Evolutionary conservation across 2,888 invertebrate species (phyloP), one percentile per base, ranked within the genome.

Genomic region (Seira ritae): DNA sequence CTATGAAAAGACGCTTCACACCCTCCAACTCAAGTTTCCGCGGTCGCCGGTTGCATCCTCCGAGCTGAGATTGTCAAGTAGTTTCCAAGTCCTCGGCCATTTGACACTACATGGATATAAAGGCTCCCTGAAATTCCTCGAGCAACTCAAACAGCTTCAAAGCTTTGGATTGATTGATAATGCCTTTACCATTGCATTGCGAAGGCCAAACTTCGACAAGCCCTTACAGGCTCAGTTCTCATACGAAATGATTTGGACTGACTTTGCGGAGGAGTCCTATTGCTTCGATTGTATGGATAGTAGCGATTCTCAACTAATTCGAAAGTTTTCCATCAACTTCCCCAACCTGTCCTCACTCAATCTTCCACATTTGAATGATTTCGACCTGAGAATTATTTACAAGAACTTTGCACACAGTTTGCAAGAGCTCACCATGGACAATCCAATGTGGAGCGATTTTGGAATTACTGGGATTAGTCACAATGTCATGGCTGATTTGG

Each of bases 391-490:
- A 42, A 69, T 80, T 22, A 80, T 80, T 23, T 80, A 80, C 62
- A n/a, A 50, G 0, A 69, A 55, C 4, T 80, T 80, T 74, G 12
- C 80, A 1, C 80, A 80, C 17, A 80, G 80, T 66, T 60, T 80
- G 60, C 74, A 74, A 22, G 80, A 80, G 65, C 24, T 80, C n/a
- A 74, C 69, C 10, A 80, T 80, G 80, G 80, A 80, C 20, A 80
- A 80, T 24, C 62, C 80, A 2, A n/a, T 80, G 24, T 80, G 74
- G 31, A 75, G 65, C n/a, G 80, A 80, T 66, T 70, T 17, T 31
- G 80, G 80, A 20, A 12, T 80, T 0, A 80, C 74, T 50, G 80
- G 80, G 6, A 68, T 68, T 1, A 17, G 23, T 55, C 31, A 50
- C 42, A 66, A 22, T 12, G 37, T 74, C 2, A 4, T 66, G 22